A percentile compares a stretch with the other conserved stretches of the same genome.
These are phyloP conservation scores for Apomyelois bistriatella DNA, from an alignment of 2,888 invertebrate genomes.

Conservation along the genomic window DNA sequence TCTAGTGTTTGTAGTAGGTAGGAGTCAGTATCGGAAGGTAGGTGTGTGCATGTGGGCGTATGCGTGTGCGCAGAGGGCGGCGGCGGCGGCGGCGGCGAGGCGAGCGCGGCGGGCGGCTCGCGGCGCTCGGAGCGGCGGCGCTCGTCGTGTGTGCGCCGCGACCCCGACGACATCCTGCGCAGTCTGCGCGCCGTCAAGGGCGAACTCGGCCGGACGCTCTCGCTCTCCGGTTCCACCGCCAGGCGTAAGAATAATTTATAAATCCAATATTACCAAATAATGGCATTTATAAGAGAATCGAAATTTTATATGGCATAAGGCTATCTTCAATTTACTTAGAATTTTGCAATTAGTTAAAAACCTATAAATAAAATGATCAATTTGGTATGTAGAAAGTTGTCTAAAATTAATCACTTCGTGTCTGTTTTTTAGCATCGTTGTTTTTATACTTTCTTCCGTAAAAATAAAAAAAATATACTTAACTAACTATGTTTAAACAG, in stretches of 20 bases:
- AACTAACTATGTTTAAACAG: background rate
- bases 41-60: constrained; percentile 12
- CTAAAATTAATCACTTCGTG: too few relatives aligned
- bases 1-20: too few relatives aligned
- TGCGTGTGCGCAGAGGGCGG: constrained; percentile 35
- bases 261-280: background rate
- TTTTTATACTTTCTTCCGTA: too few relatives aligned
- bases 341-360: too few relatives aligned
- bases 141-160: constrained; percentile 89
- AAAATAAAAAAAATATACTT: too few relatives aligned
- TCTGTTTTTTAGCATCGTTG: too few relatives aligned
- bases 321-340: too few relatives aligned
- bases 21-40: background rate
- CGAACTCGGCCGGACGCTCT: constrained; percentile 90
- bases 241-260: constrained; percentile 82
- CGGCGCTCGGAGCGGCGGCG: constrained; percentile 84
- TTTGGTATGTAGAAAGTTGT: too few relatives aligned
- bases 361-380: too few relatives aligned
- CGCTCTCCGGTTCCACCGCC: constrained; percentile 85
- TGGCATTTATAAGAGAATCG: too few relatives aligned
- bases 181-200: constrained; percentile 90
- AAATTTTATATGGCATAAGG: too few relatives aligned
- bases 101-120: constrained; percentile 49
- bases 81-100: constrained; percentile 55
- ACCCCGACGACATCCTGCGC: constrained; percentile 91